Evolutionary conservation across 2,888 invertebrate genomes (phyloP), one percentile per base, ranked within the genome.

Genomic region (Blastobasis adustella): DNA sequence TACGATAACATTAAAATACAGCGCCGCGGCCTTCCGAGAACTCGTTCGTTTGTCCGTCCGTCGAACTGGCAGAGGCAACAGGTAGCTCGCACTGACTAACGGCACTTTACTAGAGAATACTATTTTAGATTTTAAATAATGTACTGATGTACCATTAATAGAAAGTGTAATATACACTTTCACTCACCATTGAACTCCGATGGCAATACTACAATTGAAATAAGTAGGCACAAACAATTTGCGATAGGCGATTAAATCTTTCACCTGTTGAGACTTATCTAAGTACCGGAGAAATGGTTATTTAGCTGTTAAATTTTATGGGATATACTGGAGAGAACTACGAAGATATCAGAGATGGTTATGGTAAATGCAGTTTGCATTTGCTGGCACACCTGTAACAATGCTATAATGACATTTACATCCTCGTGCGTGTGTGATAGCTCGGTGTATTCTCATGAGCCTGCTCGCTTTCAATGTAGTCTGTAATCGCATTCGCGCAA

Each of bases 1-100:
- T 76, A 76, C 82, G 87, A 88, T 85, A 87, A 84, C 83, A 77
- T 85, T 83, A 79, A 79, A 82, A 82, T 77, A 82, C 81, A 74
- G 76, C 79, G 71, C 77, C 52, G 79, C 82, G 79, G 79, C 73
- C 79, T 87, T 86, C 88, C 73, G 60, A 81, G 86, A 88, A 87
- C 68, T 73, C 70, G 72, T 63, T 63, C 69, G 76, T 64, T 67
- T 61, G 66, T 60, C 64, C 57, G 59, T 54, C 56, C 54, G 66
- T 49, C 50, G 53, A 58, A 58, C 62, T 59, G 60, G 60, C 62
- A 68, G 65, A 66, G 67, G 78, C 79, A 82, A 82, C 87, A 88
- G 86, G 86, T 85, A 88, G 79, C 72, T 71, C 64, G 59, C 63
- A 62, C 71, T 85, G 63, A 62, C 71, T 85, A 87, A 87, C 88